A percentile compares a stretch with the other conserved stretches of the same genome.
Conservation (phyloP, 1,140 invertebrate genomes). For the Drosophila tsacasi region DNA sequence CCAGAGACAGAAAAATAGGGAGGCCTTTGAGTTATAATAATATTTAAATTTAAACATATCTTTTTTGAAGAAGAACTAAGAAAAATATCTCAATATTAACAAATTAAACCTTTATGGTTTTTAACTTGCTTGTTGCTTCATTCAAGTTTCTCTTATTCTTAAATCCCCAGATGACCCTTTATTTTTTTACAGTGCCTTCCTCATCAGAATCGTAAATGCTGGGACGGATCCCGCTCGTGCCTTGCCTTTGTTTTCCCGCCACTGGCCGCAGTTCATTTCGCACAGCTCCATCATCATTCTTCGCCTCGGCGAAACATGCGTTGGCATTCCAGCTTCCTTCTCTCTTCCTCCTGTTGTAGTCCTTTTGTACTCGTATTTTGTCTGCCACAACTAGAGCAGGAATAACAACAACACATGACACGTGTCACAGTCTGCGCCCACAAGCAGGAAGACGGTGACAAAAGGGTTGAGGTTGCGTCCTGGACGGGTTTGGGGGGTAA, state of each 20-base stretch:
- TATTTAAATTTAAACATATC: neutral
- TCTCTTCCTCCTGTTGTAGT: neutral
- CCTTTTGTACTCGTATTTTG: constrained; percentile 35
- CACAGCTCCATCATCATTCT: constrained; percentile 50
- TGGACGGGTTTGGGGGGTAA: neutral
- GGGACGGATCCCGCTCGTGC: constrained; percentile 31
- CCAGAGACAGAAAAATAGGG: constrained; percentile 20
- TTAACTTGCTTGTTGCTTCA: no score
- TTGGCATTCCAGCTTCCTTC: constrained; percentile 55
- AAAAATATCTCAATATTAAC: no score
- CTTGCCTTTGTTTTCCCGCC: constrained; percentile 56
- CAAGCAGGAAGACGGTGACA: constrained; percentile 19
- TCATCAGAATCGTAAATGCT: constrained; percentile 43
- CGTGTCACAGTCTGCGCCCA: constrained; percentile 62
- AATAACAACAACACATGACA: constrained; percentile 69
- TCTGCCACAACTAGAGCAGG: constrained; percentile 45
- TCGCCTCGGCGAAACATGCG: constrained; percentile 60
- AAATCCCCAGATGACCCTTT: fast-evolving
- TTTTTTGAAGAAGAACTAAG: no score
- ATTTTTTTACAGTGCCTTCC: constrained; percentile 8
- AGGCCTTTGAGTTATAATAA: neutral
- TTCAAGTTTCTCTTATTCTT: neutral
- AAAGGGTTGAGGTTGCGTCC: constrained; percentile 28
- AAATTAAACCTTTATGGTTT: neutral
- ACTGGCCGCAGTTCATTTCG: constrained; percentile 67